Evolutionary conservation across 2,113 vertebrate genomes (phyloP).

Genomic region (Clarias macrocephalus): DNA sequence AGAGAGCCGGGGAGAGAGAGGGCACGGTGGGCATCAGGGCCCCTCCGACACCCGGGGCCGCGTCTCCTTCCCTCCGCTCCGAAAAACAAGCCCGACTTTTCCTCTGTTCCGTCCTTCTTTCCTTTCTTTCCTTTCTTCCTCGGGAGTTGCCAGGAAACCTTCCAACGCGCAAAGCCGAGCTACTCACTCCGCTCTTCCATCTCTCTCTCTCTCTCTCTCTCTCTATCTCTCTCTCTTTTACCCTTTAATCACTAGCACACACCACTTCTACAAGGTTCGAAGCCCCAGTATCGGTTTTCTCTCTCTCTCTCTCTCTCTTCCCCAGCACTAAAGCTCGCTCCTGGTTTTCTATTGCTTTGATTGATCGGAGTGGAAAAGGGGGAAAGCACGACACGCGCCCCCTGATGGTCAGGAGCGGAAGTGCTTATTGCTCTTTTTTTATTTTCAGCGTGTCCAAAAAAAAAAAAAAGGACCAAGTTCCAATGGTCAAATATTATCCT

Average conservation of each 20-base stretch:
- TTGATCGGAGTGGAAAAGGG: slow-evolving; percentile 30
- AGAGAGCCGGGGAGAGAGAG: slow-evolving; percentile 65
- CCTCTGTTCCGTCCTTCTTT: not conserved
- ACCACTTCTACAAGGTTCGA: not conserved
- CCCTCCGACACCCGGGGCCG: slow-evolving; percentile 35
- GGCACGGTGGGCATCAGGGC: slow-evolving; percentile 69
- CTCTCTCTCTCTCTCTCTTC: not conserved
- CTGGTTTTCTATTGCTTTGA: slow-evolving; percentile 52
- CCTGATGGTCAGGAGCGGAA: slow-evolving; percentile 43
- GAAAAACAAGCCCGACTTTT: not conserved
- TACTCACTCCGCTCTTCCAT: slow-evolving; percentile 21
- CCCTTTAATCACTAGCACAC: not conserved
- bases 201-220: not conserved
- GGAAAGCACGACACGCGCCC: not conserved
- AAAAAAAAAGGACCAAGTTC: no score
- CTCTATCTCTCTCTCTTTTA: not conserved
- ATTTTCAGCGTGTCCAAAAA: no score
- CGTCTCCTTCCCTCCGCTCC: not conserved
- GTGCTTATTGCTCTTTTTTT: not conserved
- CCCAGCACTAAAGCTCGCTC: not conserved
- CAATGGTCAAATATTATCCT: no score
- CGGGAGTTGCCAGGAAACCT: slow-evolving; percentile 38
- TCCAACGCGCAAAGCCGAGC: slow-evolving; percentile 14
- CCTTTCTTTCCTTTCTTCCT: not conserved
- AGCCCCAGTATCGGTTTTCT: not conserved